Percentiles rank a stretch among this genome's conserved stretches.
phyloP scores from a whole-genome alignment of 2,888 invertebrate species.

The Nymphalis urticae region DNA sequence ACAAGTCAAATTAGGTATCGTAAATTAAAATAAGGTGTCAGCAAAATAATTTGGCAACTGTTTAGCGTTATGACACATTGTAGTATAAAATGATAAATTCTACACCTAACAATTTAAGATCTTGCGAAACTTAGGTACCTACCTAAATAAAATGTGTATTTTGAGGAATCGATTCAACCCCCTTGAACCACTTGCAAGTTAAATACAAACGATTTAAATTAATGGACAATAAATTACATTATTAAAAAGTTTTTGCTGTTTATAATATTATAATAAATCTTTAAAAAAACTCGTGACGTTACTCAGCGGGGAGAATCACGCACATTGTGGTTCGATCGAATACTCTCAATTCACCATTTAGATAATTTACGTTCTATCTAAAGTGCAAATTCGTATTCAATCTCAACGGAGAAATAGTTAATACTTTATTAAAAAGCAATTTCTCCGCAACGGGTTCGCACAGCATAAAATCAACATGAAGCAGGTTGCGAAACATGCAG shows the following conservation, averaged over 20 bases:
- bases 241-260: not conserved
- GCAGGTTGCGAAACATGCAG: constrained; percentile 48
- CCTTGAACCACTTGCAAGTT: not conserved
- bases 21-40: constrained; percentile 42
- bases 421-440: constrained; percentile 42
- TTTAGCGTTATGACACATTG: constrained; percentile 40
- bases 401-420: constrained; percentile 20
- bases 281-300: not conserved
- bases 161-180: not conserved
- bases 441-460: constrained; percentile 38
- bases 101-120: constrained; percentile 23
- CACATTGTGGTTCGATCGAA: not conserved
- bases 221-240: not conserved
- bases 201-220: not conserved
- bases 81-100: constrained; percentile 38
- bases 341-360: constrained; percentile 1
- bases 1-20: constrained; percentile 48
- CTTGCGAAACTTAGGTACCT: not conserved
- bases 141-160: too few relatives aligned
- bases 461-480: constrained; percentile 45
- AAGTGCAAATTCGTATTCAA: constrained; percentile 9
- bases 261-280: constrained; percentile 4
- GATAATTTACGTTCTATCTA: constrained; percentile 6
- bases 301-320: not conserved
- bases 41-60: constrained; percentile 45